Evolutionary conservation across 2,888 invertebrate genomes (phyloP).

Genomic region (Drosophila pullipes): DNA sequence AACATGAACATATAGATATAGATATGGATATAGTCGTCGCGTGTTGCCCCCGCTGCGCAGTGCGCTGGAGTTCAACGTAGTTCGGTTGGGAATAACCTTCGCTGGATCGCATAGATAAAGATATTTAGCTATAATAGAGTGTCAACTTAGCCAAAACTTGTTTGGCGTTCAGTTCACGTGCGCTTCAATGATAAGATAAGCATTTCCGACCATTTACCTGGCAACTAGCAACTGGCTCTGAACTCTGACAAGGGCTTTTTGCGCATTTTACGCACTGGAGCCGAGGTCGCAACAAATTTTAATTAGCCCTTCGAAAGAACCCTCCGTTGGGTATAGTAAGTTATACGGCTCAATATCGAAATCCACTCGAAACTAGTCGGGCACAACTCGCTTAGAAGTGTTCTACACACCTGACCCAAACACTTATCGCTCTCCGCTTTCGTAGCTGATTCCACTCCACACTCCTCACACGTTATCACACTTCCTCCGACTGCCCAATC

Average conservation of each 20-base stretch:
- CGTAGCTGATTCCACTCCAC: not conserved
- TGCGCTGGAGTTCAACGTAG: slow-evolving; percentile 37
- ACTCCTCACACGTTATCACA: not conserved
- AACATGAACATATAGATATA: not conserved
- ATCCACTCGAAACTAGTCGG: not conserved
- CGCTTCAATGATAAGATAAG: slow-evolving; percentile 72
- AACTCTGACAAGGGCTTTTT: slow-evolving; percentile 71
- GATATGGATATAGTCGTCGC: not conserved
- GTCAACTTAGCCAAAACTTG: slow-evolving; percentile 43
- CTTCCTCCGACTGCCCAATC: slow-evolving; percentile 9
- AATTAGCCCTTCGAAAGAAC: not conserved
- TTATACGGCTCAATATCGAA: not conserved
- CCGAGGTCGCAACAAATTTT: slow-evolving; percentile 22
- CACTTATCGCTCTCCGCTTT: slow-evolving; percentile 23
- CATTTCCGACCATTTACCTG: slow-evolving; percentile 25
- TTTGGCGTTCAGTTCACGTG: slow-evolving; percentile 70
- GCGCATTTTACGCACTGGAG: slow-evolving; percentile 36
- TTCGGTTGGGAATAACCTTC: slow-evolving; percentile 46
- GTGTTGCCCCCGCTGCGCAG: slow-evolving; percentile 33
- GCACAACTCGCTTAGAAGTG: slow-evolving; percentile 1
- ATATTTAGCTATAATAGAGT: slow-evolving; percentile 28
- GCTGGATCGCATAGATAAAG: slow-evolving; percentile 41
- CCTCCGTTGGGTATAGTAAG: not conserved
- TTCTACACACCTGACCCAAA: slow-evolving; percentile 22
- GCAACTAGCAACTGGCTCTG: slow-evolving; percentile 24